Percentiles rank a stretch among this genome's conserved stretches.
These are phyloP conservation scores for Phycodurus eques DNA, from an alignment of 2,113 vertebrate species.

Conservation along the genomic window DNA sequence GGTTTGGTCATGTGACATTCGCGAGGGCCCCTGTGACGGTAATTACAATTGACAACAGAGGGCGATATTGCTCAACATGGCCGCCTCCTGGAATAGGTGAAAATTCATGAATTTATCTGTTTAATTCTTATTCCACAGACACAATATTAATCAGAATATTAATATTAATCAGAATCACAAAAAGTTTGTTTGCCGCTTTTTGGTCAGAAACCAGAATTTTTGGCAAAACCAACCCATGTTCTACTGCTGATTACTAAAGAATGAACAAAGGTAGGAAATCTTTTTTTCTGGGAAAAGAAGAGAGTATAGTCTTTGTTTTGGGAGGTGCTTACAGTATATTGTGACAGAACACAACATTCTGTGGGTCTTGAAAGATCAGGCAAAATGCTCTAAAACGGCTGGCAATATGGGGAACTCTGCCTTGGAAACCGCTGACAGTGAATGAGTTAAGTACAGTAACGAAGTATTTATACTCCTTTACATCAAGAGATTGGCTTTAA, in stretches of 20 bases:
- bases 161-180: too few relatives aligned
- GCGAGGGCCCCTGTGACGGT: too few relatives aligned
- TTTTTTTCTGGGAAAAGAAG: neutral
- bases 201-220: neutral
- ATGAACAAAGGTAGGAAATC: neutral
- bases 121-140: too few relatives aligned
- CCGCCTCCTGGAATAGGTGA: too few relatives aligned
- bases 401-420: neutral
- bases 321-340: neutral
- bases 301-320: neutral
- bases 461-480: neutral
- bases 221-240: neutral
- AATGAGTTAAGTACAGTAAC: neutral
- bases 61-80: too few relatives aligned
- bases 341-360: neutral
- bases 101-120: too few relatives aligned
- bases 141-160: too few relatives aligned
- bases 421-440: too few relatives aligned
- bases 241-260: neutral
- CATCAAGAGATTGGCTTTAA: constrained; percentile 17
- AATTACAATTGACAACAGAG: too few relatives aligned
- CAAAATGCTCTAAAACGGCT: neutral
- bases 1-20: too few relatives aligned
- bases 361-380: neutral
- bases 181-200: neutral